Base-by-base conservation (phyloP, 1,140 invertebrate species). In the Calliphora vicina region DNA sequence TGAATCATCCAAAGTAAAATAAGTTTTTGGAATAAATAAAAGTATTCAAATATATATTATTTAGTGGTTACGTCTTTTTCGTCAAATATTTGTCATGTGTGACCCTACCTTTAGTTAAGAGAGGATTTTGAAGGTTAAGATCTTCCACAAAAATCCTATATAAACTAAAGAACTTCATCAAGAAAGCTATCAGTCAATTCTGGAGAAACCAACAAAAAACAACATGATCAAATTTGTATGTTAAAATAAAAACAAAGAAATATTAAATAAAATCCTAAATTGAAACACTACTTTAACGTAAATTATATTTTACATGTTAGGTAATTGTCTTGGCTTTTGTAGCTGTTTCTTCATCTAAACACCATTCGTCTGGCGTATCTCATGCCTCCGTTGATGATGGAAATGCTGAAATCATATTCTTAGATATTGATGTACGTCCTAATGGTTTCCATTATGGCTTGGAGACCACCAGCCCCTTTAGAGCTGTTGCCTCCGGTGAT, bases 401-500 rank as follows among this genome's bases (percentile, higher is more conserved):
- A 42, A 82, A 84, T 26, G 86, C 87, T 61, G 82, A 85, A 82
- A 50, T 83, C 2, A 86, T 83, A 73, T 29, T 71, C 26, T 82
- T 83, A 35, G 17, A 43, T 13, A 78, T 82, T 20, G 85, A 88
- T 35, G 86, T 88, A 3, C 78, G 35, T 12, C 89, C 91, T 57
- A 92, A 93, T 83, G 93, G 92, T 83, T 89, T 87, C 81, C 25
- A 82, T 0, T 50, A 72, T 17, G 78, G 78, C n/a, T 93, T 94
- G 84, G 87, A 92, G 83, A 92, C 92, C 57, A 92, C 89, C 42
- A 93, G 94, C 86, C 92, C 92, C 23, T 93, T 94, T 84, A 42
- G 71, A 9, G 85, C 84, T 17, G 2, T 45, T 2, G 83, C 84
- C 86, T 85, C 87, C 61, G 93, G 86, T 15, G 87, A 88, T 84